Base-by-base conservation (phyloP, 2,888 invertebrate species). In the Drosophila acutilabella region DNA sequence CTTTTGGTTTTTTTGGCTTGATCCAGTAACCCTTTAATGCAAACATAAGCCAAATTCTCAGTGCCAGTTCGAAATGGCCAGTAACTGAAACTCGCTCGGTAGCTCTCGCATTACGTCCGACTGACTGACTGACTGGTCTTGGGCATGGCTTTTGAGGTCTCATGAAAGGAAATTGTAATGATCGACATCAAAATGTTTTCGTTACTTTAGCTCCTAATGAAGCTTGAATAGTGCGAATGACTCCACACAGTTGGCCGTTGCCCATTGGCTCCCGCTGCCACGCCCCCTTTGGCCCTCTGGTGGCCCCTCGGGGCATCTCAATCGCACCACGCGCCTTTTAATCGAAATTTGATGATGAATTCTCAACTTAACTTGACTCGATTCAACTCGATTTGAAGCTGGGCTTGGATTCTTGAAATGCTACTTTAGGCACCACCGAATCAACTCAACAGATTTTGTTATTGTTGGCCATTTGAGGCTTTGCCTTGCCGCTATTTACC, bases 261-360 rank as follows among this genome's bases (percentile, higher is more conserved):
- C 16, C 44, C 18, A 23, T 40, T 60, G 58, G 13, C 62, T 20
- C 14, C 47, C 60, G 7, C 30, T 26, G 26, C 8, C 30, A 30
- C 30, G 8, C 30, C 30, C 30, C 30, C 6, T 30, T 30, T 2
- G 30, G 8, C 30, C 30, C 30, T 8, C 30, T 30, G 33, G 60
- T 67, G 47, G 53, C 60, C 66, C 69, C 74, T 64, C 40, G 78
- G 68, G 61, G 48, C 62, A 61, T 54, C 58, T 59, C 66, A 78
- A 64, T 68, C 74, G 66, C 71, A 70, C 74, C 78, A 87, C 84
- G 76, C 81, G 89, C 75, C 88, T 75, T 85, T 82, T 89, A 85
- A 85, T 85, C 88, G 89, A 85, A 89, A 89, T 88, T 85, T 89
- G 82, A 88, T 86, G 88, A 88, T 89, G 88, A 82, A 82, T 82